Conservation (phyloP, 2,888 invertebrate genomes). For the Celastrina argiolus region DNA sequence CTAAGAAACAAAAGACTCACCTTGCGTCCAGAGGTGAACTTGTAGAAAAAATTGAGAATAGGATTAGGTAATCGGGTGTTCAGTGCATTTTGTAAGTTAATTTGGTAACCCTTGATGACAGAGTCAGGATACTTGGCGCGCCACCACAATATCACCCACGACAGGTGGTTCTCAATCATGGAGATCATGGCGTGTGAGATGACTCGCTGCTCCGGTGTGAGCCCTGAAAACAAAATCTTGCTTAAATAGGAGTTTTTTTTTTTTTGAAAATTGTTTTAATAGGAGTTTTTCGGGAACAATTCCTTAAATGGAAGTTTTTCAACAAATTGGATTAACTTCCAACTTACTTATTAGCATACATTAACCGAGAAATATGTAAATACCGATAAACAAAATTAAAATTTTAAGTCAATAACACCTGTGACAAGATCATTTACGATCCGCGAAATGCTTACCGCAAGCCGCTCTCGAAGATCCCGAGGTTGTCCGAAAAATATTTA, state of each 20-base stretch:
- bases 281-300: no score
- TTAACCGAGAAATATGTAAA: no score
- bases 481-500: neutral
- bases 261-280: neutral
- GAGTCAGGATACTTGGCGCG: slow-evolving; percentile 94
- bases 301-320: neutral
- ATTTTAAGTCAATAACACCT: no score
- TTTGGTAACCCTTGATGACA: slow-evolving; percentile 93
- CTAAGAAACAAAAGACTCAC: slow-evolving; percentile 60
- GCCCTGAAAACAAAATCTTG: slow-evolving; percentile 53
- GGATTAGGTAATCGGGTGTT: slow-evolving; percentile 92
- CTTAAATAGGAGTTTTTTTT: neutral
- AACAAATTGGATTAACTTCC: no score
- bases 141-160: slow-evolving; percentile 95
- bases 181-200: slow-evolving; percentile 94
- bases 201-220: slow-evolving; percentile 91
- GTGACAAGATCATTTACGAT: neutral
- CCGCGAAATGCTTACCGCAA: neutral
- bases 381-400: no score
- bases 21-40: slow-evolving; percentile 90
- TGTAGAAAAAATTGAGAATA: slow-evolving; percentile 93
- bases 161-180: slow-evolving; percentile 96
- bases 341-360: no score
- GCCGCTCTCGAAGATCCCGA: no score
- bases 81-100: slow-evolving; percentile 92